Evolutionary conservation across 37 sponge, comb jelly and placozoan genomes (phyloP).

Genomic region (Spongilla lacustris): DNA sequence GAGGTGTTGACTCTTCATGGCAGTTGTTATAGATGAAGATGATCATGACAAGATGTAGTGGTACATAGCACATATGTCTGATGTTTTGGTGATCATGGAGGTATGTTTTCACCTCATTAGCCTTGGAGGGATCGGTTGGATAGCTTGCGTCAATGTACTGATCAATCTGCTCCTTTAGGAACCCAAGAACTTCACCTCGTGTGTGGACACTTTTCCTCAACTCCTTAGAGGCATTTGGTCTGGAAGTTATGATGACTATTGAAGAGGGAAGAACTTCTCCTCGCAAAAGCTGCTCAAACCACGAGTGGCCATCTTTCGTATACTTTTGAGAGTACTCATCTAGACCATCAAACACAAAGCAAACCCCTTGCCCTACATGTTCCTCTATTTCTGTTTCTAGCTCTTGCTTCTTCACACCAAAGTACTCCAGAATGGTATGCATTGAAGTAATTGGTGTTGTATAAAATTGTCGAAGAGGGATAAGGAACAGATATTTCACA

Average conservation of each 20-base stretch:
- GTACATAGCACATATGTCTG: slow-evolving; percentile 50
- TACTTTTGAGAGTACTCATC: slow-evolving; percentile 46
- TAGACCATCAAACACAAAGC: slow-evolving; percentile 57
- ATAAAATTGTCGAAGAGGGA: slow-evolving; percentile 34
- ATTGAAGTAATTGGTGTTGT: not conserved
- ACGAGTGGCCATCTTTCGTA: not conserved
- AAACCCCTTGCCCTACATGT: slow-evolving; percentile 33
- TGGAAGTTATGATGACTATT: slow-evolving; percentile 35
- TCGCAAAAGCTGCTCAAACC: slow-evolving; percentile 8
- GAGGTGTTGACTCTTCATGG: not conserved
- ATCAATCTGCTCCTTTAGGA: slow-evolving; percentile 37
- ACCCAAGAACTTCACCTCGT: slow-evolving; percentile 53
- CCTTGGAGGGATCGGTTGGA: slow-evolving; percentile 7
- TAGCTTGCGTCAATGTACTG: slow-evolving; percentile 36
- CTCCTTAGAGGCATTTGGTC: slow-evolving; percentile 25
- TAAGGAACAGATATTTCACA: slow-evolving; percentile 19
- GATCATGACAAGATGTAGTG: slow-evolving; percentile 60
- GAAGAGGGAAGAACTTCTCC: slow-evolving; percentile 32
- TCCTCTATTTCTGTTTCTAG: slow-evolving; percentile 1
- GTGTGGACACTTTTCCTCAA: not conserved
- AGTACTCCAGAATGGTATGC: slow-evolving; percentile 10
- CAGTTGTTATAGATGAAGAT: slow-evolving; percentile 3
- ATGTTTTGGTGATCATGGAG: slow-evolving; percentile 46
- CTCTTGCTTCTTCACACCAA: slow-evolving; percentile 9
- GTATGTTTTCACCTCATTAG: slow-evolving; percentile 23